phyloP scores from a whole-genome alignment of 2,888 invertebrate species.

The Lampropteryx suffumata region DNA sequence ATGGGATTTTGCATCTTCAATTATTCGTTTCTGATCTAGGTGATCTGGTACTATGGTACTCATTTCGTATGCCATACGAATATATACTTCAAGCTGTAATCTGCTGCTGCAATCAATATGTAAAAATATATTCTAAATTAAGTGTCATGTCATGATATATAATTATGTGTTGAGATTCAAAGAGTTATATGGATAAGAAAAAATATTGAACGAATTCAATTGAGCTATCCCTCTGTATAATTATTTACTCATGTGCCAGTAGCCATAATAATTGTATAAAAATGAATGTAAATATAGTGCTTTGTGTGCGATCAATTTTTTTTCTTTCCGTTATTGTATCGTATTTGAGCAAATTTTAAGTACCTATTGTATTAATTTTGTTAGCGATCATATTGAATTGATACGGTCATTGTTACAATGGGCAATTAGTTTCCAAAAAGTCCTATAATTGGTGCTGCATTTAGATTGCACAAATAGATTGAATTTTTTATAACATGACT shows the following conservation, averaged over 20 bases:
- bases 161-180: too few species aligned
- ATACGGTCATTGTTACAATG: slow-evolving; percentile 12
- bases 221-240: neutral
- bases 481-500: slow-evolving; percentile 58
- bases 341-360: slow-evolving; percentile 47
- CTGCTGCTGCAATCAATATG: too few species aligned
- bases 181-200: too few species aligned
- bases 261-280: slow-evolving; percentile 55
- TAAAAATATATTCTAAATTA: too few species aligned
- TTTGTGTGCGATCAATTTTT: slow-evolving; percentile 43
- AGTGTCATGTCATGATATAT: too few species aligned
- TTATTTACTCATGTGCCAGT: slow-evolving; percentile 19
- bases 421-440: slow-evolving; percentile 15
- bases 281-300: slow-evolving; percentile 63
- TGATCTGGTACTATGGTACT: too few species aligned
- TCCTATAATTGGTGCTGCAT: slow-evolving; percentile 51
- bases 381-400: slow-evolving; percentile 32
- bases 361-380: slow-evolving; percentile 38
- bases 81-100: too few species aligned
- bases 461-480: slow-evolving; percentile 51
- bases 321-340: slow-evolving; percentile 29
- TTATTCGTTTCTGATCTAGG: too few species aligned
- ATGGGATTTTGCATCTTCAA: too few species aligned
- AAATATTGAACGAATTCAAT: too few species aligned
- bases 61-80: too few species aligned